Evolutionary conservation across 2,113 vertebrate genomes (phyloP), one percentile per base, ranked within the genome.

Genomic region (Callithrix jacchus): DNA sequence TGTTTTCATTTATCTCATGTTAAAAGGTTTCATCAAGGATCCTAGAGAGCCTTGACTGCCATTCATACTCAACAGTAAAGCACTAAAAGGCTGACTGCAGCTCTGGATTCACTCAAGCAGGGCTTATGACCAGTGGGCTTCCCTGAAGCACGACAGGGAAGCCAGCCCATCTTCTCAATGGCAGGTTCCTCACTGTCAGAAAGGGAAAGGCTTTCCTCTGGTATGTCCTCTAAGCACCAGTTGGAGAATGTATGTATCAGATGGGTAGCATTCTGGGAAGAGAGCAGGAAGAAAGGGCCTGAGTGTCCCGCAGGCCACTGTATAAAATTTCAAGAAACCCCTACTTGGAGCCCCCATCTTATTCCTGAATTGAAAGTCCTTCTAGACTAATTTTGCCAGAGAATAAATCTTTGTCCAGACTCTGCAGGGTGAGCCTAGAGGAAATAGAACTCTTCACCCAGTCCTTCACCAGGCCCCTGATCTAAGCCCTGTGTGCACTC

Each of bases 321-420:
- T 17, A n/a, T 79, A 77, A 64, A 73, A 52, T 82, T 56, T 82
- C 45, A 73, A 61, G 70, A 66, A 86, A 45, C 10, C 2, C 40
- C 45, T 35, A 8, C 84, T 54, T 84, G 13, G 61, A 74, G 18
- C 8, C 14, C 37, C 56, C 6, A 25, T 21, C 13, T 89, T 30
- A 77, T n/a, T 14, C 27, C 37, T 20, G 7, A 18, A 21, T 74
- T 93, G 56, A 23, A 42, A 71, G 23, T 3, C 73, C 83, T 61
- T 73, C 45, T 92, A 45, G 56, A 32, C 86, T 71, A 81, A 68
- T 82, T 89, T 89, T 93, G 23, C 54, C 49, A 32, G 35, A 76
- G 45, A 95, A 42, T 52, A 81, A 68, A 86, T 23, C 37, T 11
- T 58, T 56, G 42, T 42, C 42, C 76, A 87, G 52, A 68, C 5